Conservation (phyloP, 2,113 vertebrate genomes). For the Brienomyrus longianalis region DNA sequence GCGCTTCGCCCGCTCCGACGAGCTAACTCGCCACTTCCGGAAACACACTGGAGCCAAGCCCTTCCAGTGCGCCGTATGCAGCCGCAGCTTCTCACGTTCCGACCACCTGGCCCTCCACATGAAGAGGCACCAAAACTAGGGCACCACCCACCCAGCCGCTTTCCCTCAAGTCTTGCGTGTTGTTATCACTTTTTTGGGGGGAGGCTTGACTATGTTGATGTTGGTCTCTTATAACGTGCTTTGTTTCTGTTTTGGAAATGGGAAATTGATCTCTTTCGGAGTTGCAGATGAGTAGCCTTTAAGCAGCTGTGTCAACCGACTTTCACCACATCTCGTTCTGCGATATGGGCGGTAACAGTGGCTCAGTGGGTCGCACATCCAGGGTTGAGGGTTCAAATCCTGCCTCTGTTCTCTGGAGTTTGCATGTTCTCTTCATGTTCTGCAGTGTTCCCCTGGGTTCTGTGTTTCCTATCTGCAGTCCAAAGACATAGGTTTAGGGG, state of each 20-base stretch:
- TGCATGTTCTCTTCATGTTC: background rate
- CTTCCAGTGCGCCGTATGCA: constrained; percentile 88
- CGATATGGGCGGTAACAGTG: background rate
- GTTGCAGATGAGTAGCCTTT: background rate
- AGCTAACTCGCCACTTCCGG: constrained; percentile 93
- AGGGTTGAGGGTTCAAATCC: background rate
- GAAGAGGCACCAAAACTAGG: constrained; percentile 92
- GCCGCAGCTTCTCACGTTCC: constrained; percentile 90
- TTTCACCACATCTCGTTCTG: background rate
- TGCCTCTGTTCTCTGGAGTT: background rate
- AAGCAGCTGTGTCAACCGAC: background rate
- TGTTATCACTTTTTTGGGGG: background rate
- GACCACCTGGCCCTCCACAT: constrained; percentile 97
- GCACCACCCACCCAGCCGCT: constrained; percentile 17
- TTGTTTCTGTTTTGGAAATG: constrained; percentile 12
- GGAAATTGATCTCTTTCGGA: constrained; percentile 12
- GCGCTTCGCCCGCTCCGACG: constrained; percentile 91
- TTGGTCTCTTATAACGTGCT: constrained; percentile 3
- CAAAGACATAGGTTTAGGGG: background rate
- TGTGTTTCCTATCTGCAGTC: background rate
- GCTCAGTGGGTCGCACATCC: background rate
- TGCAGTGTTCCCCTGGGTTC: background rate
- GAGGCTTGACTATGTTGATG: constrained; percentile 10
- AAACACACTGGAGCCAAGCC: constrained; percentile 97
- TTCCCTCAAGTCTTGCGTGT: background rate